Evolutionary conservation across 2,888 invertebrate species (phyloP).

Genomic region (Megalurothrips usitatus): DNA sequence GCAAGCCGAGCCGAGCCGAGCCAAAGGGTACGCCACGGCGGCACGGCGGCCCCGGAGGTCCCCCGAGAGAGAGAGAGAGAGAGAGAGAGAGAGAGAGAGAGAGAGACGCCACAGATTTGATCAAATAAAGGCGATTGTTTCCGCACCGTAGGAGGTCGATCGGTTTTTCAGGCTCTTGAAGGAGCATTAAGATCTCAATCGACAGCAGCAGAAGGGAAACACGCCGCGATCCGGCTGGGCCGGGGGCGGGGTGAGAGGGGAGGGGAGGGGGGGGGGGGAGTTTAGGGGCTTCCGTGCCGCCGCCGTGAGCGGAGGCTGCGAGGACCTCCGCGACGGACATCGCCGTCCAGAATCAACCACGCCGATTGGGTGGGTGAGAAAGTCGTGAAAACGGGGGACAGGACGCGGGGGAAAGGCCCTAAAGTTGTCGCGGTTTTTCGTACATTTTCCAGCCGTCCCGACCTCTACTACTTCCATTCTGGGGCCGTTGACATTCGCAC

Average conservation of each 20-base stretch:
- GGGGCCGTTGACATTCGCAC: too few relatives aligned
- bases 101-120: not conserved
- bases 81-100: too few relatives aligned
- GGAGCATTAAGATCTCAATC: constrained; percentile 25
- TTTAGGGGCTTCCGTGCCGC: not conserved
- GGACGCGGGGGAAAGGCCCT: too few relatives aligned
- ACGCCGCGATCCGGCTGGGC: not conserved
- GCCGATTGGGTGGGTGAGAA: too few relatives aligned
- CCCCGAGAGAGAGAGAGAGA: not conserved
- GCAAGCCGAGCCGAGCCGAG: too few relatives aligned
- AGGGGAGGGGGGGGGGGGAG: not conserved
- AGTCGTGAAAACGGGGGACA: too few relatives aligned
- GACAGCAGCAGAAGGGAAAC: not conserved
- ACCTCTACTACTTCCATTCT: too few relatives aligned
- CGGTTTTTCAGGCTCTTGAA: constrained; percentile 20
- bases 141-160: constrained; percentile 20
- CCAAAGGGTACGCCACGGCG: not conserved
- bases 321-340: too few relatives aligned
- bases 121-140: constrained; percentile 25
- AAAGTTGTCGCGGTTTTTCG: too few relatives aligned
- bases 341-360: too few relatives aligned
- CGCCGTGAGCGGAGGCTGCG: not conserved
- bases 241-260: not conserved
- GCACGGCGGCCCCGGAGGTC: not conserved
- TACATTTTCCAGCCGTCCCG: too few relatives aligned